Evolutionary conservation across 2,797 vertebrate species (phyloP).

Genomic region (Phoxinus dragarum): DNA sequence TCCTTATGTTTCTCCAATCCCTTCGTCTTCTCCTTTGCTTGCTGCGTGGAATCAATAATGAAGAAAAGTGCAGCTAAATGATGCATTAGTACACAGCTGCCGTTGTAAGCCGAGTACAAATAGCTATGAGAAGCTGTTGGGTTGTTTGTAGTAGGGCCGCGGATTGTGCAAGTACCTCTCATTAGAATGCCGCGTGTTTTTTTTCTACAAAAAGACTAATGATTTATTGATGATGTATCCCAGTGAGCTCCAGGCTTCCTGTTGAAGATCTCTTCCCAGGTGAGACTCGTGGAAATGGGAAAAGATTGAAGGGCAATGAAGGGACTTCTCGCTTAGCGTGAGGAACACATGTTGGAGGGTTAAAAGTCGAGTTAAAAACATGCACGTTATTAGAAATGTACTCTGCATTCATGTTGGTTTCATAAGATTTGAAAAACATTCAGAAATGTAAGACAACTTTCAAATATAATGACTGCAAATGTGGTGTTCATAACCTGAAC

Average conservation of each 20-base stretch:
- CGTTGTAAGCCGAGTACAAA: conserved; percentile 11
- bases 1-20: not conserved
- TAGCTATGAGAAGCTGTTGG: conserved; percentile 26
- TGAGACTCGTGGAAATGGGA: conserved; percentile 57
- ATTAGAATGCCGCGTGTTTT: conserved; percentile 67
- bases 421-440: not conserved
- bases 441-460: not conserved
- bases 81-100: conserved; percentile 12
- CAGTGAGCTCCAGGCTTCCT: conserved; percentile 64
- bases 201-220: conserved; percentile 69
- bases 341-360: not conserved
- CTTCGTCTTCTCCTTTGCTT: not conserved
- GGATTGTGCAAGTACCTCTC: conserved; percentile 43
- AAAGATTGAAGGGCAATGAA: conserved; percentile 32
- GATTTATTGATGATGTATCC: conserved; percentile 76
- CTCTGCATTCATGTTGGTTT: not conserved
- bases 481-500: not conserved
- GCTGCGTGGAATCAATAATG: conserved; percentile 30
- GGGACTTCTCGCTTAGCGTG: not conserved
- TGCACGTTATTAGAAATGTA: not conserved
- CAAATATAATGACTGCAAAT: not conserved
- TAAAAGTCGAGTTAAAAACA: not conserved
- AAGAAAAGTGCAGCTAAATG: conserved; percentile 21
- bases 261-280: conserved; percentile 70
- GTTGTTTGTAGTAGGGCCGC: conserved; percentile 37